Base-by-base conservation (phyloP, 2,888 invertebrate genomes). In the Kryphioiulus occultus region DNA sequence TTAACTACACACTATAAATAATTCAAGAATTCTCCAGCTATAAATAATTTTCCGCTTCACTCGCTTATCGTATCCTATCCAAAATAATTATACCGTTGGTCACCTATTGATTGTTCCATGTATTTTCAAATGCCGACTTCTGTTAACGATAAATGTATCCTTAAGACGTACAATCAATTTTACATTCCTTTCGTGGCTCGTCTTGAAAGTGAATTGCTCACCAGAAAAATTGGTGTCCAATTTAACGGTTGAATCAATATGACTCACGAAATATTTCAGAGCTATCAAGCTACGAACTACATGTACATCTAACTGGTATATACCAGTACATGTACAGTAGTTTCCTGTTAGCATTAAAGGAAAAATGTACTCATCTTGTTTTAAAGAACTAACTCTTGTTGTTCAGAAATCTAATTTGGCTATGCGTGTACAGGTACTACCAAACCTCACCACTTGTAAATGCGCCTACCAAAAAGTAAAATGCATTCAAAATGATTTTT, bases 211-310 rank as follows among this genome's bases (percentile, higher is more conserved):
- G 26, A 68, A 22, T 68, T 68, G 59, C 59, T 9, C 59, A 26
- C 59, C 59, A 68, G 59, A 68, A 68, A 68, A 68, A 68, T 68
- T 68, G 59, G 22, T 22, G 59, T 68, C 59, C 59, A 68, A 68
- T 68, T 68, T 68, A 68, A 68, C 59, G 59, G 59, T 68, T 68
- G 59, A 68, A 68, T 68, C 59, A 68, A 68, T 68, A 68, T 68
- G 22, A 68, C 59, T 22, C 22, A 68, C 2, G 19, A n/a, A 68
- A 68, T 53, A n/a, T 53, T 68, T 68, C 22, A 22, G 59, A 22
- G 22, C 22, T 68, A 68, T n/a, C 59, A 68, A 68, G 22, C 59
- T 22, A 22, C 59, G n/a, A 22, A n/a, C n/a, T n/a, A n/a, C n/a
- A n/a, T 68, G 59, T 22, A 10, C 22, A 22, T 7, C 10, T 68